Base-by-base conservation (phyloP, 1,140 invertebrate genomes). In the Vollenhovia emeryi region DNA sequence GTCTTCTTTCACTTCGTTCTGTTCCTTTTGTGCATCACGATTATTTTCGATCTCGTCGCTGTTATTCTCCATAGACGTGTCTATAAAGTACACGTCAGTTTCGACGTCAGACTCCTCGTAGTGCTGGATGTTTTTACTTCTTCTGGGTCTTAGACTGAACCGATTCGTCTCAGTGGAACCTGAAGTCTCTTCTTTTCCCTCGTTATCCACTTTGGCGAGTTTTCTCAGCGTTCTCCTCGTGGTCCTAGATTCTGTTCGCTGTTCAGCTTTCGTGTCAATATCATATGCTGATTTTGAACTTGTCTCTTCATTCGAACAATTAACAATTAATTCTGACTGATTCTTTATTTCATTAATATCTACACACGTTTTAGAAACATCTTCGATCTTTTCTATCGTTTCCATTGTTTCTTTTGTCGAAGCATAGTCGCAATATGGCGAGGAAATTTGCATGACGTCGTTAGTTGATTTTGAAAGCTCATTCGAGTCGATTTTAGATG, bases 61-160 rank as follows among this genome's bases (percentile, higher is more conserved):
- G 27, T 57, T 80, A 13, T 71, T 30, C 3, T 80, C 50, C 24
- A 21, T 57, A 24, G 48, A 69, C 27, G 18, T 55, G 7, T 55
- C 64, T 24, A 80, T 80, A 69, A 80, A 80, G 43, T 43, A 80
- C 9, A 80, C 15, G 18, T 69, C 59, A 48, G 11, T n/a, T 66
- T 79, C 78, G 13, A 80, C 2, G 5, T 73, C 66, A 55, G 66
- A 71, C 0, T 82, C 66, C 4, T 45, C 66, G 11, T 82, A 82
- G 33, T 82, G 36, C 1, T 57, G 66, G 21, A 80, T 57, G 2
- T 45, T 55, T 43, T 57, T 80, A 21, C 11, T 45, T 59, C 66
- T 82, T 57, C 64, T 71, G 0, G 50, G 78, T 33, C 78, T 82
- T 4, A 57, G 8, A 59, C 50, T 73, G 8, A 82, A 73, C 6